Evolutionary conservation across 2,797 vertebrate genomes (phyloP).

Genomic region (Limosa lapponica): DNA sequence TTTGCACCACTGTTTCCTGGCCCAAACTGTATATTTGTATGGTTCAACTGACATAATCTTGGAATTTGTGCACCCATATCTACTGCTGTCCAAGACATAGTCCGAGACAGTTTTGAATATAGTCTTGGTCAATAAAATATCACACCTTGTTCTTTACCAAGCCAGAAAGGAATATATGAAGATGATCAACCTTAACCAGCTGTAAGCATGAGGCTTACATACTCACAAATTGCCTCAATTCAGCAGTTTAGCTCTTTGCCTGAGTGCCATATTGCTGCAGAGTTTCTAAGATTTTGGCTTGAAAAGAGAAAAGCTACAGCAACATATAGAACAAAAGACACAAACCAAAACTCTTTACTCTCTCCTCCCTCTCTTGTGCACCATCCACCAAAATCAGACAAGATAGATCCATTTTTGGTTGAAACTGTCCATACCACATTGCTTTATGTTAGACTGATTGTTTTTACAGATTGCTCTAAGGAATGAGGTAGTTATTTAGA

Average conservation of each 20-base stretch:
- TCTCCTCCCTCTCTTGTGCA: not conserved
- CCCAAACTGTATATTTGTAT: not conserved
- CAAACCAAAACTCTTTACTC: not conserved
- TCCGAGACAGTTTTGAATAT: not conserved
- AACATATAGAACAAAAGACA: not conserved
- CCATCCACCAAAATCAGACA: not conserved
- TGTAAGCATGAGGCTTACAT: not conserved
- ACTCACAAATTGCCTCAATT: not conserved
- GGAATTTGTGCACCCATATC: not conserved
- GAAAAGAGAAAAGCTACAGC: not conserved
- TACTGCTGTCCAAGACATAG: not conserved
- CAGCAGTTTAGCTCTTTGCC: not conserved
- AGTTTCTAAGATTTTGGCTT: not conserved
- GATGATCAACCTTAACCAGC: not conserved
- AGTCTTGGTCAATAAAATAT: not conserved
- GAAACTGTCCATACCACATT: not conserved
- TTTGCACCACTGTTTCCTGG: not conserved
- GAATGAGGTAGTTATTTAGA: not conserved
- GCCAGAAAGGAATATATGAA: not conserved
- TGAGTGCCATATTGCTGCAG: not conserved
- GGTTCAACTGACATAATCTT: not conserved
- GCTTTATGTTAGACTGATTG: not conserved
- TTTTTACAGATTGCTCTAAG: not conserved
- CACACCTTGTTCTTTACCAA: not conserved
- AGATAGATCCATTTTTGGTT: not conserved